These are phyloP conservation scores for Parascotia fuliginaria DNA, from an alignment of 2,888 invertebrate species.

Conservation along the genomic window DNA sequence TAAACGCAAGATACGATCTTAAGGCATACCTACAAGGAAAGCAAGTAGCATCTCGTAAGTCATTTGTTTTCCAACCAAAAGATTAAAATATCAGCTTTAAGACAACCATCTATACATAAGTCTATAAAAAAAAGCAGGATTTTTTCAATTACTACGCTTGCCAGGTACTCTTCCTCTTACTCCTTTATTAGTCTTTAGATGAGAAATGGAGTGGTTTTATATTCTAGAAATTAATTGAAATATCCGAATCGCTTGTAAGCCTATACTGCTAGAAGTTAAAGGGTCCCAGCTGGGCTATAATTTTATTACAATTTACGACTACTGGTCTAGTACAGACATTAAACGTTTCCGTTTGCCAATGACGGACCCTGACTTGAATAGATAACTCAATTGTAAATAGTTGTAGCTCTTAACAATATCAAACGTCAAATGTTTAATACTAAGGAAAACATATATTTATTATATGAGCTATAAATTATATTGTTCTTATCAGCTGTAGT, in stretches of 20 bases:
- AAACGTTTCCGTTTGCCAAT: conserved; percentile 13
- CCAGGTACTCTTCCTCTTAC: too few relatives aligned
- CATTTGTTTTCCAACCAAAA: too few relatives aligned
- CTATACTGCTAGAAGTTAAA: neutral
- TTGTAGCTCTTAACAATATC: conserved; percentile 32
- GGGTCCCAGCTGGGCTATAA: neutral
- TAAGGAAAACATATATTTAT: conserved; percentile 43
- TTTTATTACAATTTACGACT: neutral
- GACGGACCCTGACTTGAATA: conserved; percentile 39
- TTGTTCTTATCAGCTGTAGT: conserved; percentile 16
- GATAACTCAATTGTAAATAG: conserved; percentile 23
- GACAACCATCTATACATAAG: too few relatives aligned
- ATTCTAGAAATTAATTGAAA: neutral
- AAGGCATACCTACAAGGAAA: too few relatives aligned
- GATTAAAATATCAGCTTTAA: too few relatives aligned
- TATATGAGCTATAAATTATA: conserved; percentile 27
- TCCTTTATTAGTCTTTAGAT: too few relatives aligned
- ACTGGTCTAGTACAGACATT: neutral
- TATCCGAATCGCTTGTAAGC: neutral
- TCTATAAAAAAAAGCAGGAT: too few relatives aligned
- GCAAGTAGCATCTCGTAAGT: too few relatives aligned
- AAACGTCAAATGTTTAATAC: conserved; percentile 33
- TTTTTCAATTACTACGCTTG: too few relatives aligned
- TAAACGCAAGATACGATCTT: too few relatives aligned
- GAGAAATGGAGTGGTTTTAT: too few relatives aligned